Percentiles rank a stretch among this genome's conserved stretches.
phyloP scores from a whole-genome alignment of 2,797 vertebrate species.

The Characodon lateralis region DNA sequence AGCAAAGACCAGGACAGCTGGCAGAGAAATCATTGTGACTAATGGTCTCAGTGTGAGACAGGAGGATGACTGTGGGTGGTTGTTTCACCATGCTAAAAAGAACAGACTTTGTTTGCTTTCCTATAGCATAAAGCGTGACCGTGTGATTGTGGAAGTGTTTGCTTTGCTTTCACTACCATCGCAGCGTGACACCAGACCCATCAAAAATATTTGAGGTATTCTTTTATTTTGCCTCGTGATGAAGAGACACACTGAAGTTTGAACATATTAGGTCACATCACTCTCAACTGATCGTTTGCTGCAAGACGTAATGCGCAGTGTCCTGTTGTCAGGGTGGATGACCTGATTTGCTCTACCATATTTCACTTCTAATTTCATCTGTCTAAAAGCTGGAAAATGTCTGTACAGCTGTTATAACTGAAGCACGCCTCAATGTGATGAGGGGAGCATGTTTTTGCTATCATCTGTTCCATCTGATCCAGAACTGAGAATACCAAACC shows the following conservation, averaged over 20 bases:
- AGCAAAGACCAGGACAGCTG: constrained; percentile 75
- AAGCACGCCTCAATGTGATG: constrained; percentile 53
- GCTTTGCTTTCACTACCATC: constrained; percentile 58
- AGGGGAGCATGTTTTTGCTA: constrained; percentile 71
- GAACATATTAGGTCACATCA: constrained; percentile 6
- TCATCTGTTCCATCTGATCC: constrained; percentile 66
- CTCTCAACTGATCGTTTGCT: constrained; percentile 39
- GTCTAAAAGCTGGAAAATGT: constrained; percentile 52
- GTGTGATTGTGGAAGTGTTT: constrained; percentile 68
- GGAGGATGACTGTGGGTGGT: constrained; percentile 73
- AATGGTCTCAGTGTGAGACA: constrained; percentile 78
- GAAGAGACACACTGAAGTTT: neutral
- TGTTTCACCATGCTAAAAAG: constrained; percentile 65
- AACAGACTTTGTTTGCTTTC: constrained; percentile 76
- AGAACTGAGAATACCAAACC: constrained; percentile 68
- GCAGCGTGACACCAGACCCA: constrained; percentile 40
- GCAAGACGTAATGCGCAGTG: constrained; percentile 51
- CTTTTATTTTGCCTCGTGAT: neutral
- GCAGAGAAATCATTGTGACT: constrained; percentile 79
- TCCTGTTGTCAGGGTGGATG: constrained; percentile 55
- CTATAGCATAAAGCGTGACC: constrained; percentile 65
- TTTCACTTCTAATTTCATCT: constrained; percentile 59
- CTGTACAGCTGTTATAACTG: constrained; percentile 69
- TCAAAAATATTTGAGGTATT: neutral
- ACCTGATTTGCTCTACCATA: constrained; percentile 61